Percentiles rank a stretch among this genome's conserved stretches.
These are phyloP conservation scores for Buteo buteo DNA, from an alignment of 2,113 vertebrate genomes.

Conservation along the genomic window DNA sequence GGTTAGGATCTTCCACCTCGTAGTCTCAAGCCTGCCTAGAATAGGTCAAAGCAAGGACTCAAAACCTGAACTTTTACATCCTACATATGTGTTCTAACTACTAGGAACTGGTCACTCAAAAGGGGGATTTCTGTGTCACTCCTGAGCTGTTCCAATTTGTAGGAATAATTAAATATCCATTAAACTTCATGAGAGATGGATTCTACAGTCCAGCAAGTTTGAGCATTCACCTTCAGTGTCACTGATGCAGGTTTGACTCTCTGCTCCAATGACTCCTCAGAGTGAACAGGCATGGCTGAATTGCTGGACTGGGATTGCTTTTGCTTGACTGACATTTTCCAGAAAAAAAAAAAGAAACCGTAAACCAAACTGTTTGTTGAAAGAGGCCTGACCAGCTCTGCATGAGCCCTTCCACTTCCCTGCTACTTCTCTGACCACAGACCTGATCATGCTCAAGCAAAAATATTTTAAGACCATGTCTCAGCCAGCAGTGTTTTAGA, in stretches of 20 bases:
- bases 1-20: neutral
- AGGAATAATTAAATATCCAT: constrained; percentile 9
- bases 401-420: neutral
- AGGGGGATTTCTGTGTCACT: neutral
- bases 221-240: neutral
- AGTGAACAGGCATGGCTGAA: neutral
- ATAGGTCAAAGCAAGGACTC: neutral
- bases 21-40: neutral
- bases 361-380: neutral
- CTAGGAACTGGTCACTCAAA: neutral
- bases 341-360: neutral
- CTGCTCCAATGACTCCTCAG: neutral
- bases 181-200: neutral
- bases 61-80: neutral
- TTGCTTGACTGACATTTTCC: neutral
- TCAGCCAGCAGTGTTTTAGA: neutral
- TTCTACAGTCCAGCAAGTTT: neutral
- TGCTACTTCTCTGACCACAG: neutral
- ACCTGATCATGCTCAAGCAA: neutral
- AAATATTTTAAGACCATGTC: neutral
- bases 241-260: neutral
- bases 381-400: neutral
- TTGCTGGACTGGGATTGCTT: neutral
- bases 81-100: neutral
- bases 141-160: constrained; percentile 6